Evolutionary conservation across 2,113 vertebrate species (phyloP).

Genomic region (Noctilio leporinus): DNA sequence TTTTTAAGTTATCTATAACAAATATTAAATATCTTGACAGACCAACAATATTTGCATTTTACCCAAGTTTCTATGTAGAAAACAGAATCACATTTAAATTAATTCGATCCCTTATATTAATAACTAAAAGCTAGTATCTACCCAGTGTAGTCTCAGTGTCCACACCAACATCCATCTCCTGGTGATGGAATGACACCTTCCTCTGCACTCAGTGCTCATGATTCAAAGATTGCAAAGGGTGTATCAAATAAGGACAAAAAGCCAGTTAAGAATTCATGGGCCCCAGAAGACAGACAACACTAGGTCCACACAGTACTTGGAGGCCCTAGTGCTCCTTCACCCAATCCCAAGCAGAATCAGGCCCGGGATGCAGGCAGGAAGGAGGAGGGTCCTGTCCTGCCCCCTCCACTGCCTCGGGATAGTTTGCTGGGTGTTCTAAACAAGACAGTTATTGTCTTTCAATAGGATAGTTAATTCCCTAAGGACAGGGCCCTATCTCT

Average conservation of each 20-base stretch:
- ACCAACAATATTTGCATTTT: neutral
- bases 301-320: neutral
- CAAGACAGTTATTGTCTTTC: neutral
- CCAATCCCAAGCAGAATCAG: neutral
- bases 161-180: neutral
- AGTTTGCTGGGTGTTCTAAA: neutral
- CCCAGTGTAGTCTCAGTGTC: constrained; percentile 47
- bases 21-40: neutral
- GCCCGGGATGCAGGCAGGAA: neutral
- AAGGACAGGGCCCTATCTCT: neutral
- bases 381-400: neutral
- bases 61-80: neutral
- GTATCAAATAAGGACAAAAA: neutral
- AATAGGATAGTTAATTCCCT: neutral
- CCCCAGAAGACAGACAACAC: neutral
- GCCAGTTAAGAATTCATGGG: neutral
- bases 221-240: neutral
- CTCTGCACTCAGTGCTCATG: neutral
- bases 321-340: accelerated
- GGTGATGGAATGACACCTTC: neutral
- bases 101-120: constrained; percentile 48
- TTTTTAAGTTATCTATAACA: neutral
- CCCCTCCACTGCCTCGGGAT: accelerated
- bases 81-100: constrained; percentile 47
- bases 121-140: constrained; percentile 56